Base-by-base conservation (phyloP, 2,113 vertebrate genomes). In the Ariopsis seemanni region DNA sequence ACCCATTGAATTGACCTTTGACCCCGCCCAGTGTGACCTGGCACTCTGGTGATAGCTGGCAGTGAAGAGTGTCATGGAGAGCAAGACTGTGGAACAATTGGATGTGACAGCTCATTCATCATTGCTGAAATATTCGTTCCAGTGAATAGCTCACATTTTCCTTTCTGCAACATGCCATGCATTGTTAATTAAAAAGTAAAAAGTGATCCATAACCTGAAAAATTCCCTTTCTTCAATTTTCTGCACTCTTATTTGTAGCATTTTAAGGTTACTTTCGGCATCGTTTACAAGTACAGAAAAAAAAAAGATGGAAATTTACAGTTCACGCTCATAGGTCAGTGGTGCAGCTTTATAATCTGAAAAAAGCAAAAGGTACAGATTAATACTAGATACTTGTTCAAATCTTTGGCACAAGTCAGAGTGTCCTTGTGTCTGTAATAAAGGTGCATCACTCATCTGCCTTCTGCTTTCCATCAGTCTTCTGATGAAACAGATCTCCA, bases 41-140 rank as follows among this genome's bases (percentile, higher is more conserved):
- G 48, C 30, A 79, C 74, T 86, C 17, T 75, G n/a, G 62, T 69
- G 86, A 88, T 89, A 83, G 71, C 17, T 77, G 18, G 57, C 20
- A 57, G 42, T 83, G 27, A 60, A 10, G 85, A 89, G 60, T 91
- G 92, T 93, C 92, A 91, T 91, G 89, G 92, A 93, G 92, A 93
- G 88, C 81, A 88, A 89, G 91, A 91, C 90, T 92, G 63, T 84
- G 90, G 90, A 92, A 92, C 93, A 93, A 94, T 93, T 92, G 91
- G 88, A 91, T 89, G 88, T 92, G 95, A 95, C 94, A 94, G 94
- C 93, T 94, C 93, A 94, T 95, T 94, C 92, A 95, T 95, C 95
- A 95, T 84, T 85, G 85, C 90, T 50, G 77, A 88, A 91, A 90
- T 89, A 91, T 91, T 90, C 72, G 93, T 93, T 94, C 94, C 93